phyloP scores from a whole-genome alignment of 2,113 vertebrate species.

The Dendropsophus ebraccatus region DNA sequence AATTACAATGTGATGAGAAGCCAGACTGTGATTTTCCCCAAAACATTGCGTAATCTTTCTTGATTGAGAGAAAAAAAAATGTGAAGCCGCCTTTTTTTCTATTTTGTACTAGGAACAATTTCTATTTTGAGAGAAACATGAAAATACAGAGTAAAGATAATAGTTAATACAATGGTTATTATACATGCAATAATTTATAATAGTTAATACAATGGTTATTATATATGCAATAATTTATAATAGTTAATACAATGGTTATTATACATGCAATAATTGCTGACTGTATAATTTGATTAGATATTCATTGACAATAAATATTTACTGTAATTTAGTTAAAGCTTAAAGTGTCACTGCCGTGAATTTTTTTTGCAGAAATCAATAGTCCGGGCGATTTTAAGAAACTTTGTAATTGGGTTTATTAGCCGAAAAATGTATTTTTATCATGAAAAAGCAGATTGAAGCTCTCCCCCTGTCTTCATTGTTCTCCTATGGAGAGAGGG shows the following conservation, averaged over 20 bases:
- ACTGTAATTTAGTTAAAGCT: too few relatives aligned
- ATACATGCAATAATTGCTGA: too few relatives aligned
- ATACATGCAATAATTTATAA: neutral
- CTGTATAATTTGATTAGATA: too few relatives aligned
- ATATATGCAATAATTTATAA: neutral
- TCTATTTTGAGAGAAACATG: constrained; percentile 12
- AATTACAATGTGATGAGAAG: constrained; percentile 13
- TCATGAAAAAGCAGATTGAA: too few relatives aligned
- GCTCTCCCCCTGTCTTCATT: too few relatives aligned
- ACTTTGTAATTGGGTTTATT: too few relatives aligned
- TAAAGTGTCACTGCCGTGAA: too few relatives aligned
- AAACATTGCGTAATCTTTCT: neutral
- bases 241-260: neutral
- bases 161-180: neutral
- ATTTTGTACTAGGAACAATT: neutral
- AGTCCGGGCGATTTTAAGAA: too few relatives aligned
- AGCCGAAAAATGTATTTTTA: too few relatives aligned
- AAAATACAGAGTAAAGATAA: neutral
- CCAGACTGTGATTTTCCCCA: neutral
- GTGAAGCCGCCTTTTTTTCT: neutral
- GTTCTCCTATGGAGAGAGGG: too few relatives aligned
- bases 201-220: neutral
- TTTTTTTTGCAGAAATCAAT: too few relatives aligned
- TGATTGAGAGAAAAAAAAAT: neutral
- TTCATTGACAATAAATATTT: too few relatives aligned